Evolutionary conservation across 2,113 vertebrate genomes (phyloP).

Genomic region (Dasyprocta punctata): DNA sequence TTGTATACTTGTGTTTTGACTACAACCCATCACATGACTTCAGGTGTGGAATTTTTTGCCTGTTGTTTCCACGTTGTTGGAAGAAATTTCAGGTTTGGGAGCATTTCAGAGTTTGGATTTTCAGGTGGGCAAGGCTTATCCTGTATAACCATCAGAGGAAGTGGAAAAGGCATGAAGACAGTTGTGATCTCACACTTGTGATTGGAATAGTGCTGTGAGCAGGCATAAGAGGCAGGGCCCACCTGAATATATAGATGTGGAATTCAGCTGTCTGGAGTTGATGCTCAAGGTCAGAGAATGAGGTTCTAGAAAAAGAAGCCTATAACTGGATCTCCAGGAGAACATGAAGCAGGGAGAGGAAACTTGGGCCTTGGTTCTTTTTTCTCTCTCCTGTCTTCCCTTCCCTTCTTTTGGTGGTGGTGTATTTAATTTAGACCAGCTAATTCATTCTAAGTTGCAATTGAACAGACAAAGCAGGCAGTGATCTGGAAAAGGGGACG

Average conservation of each 20-base stretch:
- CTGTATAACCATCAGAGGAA: background rate
- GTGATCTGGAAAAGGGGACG: conserved; percentile 58
- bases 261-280: background rate
- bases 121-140: background rate
- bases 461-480: conserved; percentile 48
- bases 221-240: background rate
- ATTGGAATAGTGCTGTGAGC: background rate
- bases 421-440: conserved; percentile 23
- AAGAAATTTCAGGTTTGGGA: background rate
- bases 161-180: background rate
- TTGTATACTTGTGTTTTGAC: background rate
- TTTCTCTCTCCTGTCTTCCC: background rate
- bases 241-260: background rate
- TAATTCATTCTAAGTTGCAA: conserved; percentile 23
- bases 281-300: background rate
- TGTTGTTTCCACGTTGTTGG: background rate
- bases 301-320: background rate
- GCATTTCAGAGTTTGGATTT: background rate
- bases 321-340: background rate
- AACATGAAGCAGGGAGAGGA: conserved; percentile 25
- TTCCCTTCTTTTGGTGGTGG: background rate
- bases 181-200: background rate
- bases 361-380: background rate
- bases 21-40: background rate
- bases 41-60: background rate